These are phyloP conservation scores for Adineta ricciae DNA, from an alignment of 2,888 invertebrate species.

Conservation along the genomic window DNA sequence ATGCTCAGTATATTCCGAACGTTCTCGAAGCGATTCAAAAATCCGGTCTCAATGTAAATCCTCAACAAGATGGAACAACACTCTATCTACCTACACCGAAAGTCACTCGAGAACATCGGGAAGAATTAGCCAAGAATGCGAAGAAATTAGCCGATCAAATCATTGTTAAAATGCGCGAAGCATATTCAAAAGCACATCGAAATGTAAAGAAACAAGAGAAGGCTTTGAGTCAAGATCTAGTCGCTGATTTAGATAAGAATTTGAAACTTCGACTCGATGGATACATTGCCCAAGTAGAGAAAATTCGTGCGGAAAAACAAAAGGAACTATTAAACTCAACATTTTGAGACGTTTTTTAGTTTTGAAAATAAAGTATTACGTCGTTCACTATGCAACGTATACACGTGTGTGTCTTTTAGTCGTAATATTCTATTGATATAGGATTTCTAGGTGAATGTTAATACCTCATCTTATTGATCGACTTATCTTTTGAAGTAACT, in stretches of 20 bases:
- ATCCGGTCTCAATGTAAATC: slow-evolving; percentile 80
- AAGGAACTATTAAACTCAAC: slow-evolving; percentile 12
- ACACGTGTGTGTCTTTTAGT: too few relatives aligned
- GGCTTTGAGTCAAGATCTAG: not conserved
- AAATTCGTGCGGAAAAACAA: not conserved
- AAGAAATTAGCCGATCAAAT: slow-evolving; percentile 69
- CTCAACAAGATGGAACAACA: slow-evolving; percentile 84
- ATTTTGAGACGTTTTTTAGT: too few relatives aligned
- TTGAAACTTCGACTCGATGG: not conserved
- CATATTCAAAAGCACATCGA: slow-evolving; percentile 58
- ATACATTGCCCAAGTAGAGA: not conserved
- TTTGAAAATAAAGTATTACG: too few relatives aligned
- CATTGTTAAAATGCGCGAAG: slow-evolving; percentile 64
- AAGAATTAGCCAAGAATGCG: slow-evolving; percentile 74
- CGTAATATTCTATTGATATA: too few relatives aligned
- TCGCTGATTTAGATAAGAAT: slow-evolving; percentile 1
- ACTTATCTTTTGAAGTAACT: too few relatives aligned
- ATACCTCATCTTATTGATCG: too few relatives aligned
- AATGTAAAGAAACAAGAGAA: slow-evolving; percentile 28
- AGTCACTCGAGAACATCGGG: slow-evolving; percentile 83
- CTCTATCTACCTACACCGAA: slow-evolving; percentile 78
- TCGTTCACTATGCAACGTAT: too few relatives aligned
- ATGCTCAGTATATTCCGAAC: slow-evolving; percentile 70
- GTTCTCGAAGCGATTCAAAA: slow-evolving; percentile 65
- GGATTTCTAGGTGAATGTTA: too few relatives aligned